These are phyloP conservation scores for Malurus elegans DNA, from an alignment of 2,113 vertebrate species.

Conservation along the genomic window DNA sequence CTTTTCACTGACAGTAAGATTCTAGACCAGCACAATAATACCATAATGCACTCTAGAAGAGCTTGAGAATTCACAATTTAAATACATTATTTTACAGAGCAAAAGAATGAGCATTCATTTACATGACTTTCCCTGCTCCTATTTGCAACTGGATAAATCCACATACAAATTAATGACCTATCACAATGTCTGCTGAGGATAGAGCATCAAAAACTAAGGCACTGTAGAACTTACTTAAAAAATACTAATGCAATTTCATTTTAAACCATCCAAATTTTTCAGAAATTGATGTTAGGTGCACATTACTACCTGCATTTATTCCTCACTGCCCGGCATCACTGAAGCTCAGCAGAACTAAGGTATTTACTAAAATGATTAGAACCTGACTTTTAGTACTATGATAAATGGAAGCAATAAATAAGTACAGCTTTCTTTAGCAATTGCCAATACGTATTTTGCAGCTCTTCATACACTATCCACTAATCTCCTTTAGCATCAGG, in stretches of 20 bases:
- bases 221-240: conserved; percentile 26
- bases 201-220: neutral
- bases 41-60: neutral
- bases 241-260: neutral
- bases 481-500: conserved; percentile 11
- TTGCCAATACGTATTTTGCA: neutral
- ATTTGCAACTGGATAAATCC: conserved; percentile 26
- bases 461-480: neutral
- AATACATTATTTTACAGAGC: neutral
- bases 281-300: neutral
- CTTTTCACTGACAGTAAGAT: neutral
- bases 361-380: conserved; percentile 19
- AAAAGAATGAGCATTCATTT: neutral
- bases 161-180: conserved; percentile 46
- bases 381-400: neutral
- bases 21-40: neutral
- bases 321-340: neutral
- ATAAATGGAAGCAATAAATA: conserved; percentile 40
- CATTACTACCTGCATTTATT: neutral
- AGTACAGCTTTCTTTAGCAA: conserved; percentile 10
- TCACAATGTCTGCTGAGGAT: conserved; percentile 8
- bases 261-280: conserved; percentile 11
- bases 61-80: conserved; percentile 1
- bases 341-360: neutral
- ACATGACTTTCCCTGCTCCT: neutral